Percentiles rank a stretch among this genome's conserved stretches.
Evolutionary conservation across 2,113 vertebrate genomes (phyloP).

Genomic region (Hoplias malabaricus): DNA sequence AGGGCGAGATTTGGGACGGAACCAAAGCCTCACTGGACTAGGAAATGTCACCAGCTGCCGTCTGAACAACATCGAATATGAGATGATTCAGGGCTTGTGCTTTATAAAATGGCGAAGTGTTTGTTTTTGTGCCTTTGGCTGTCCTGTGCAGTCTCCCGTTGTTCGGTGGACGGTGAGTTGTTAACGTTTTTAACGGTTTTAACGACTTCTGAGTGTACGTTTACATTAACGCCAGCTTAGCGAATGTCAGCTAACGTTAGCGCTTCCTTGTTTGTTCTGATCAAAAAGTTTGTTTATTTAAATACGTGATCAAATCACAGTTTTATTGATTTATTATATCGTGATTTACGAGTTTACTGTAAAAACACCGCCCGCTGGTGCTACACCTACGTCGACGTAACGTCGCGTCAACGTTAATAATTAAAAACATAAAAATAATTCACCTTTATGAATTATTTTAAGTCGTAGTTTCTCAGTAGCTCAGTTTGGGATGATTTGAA

Average conservation of each 20-base stretch:
- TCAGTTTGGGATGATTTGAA: too few species aligned
- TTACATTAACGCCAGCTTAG: neutral
- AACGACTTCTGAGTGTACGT: too few species aligned
- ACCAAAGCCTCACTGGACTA: too few species aligned
- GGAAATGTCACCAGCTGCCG: neutral
- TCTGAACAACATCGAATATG: neutral
- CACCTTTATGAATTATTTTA: too few species aligned
- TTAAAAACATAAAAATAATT: too few species aligned
- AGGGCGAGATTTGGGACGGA: too few species aligned
- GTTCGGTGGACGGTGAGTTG: slow-evolving; percentile 57
- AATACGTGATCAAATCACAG: neutral
- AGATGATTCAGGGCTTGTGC: neutral
- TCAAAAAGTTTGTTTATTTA: neutral
- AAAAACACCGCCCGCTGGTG: too few species aligned
- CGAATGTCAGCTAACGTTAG: neutral
- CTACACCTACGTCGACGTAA: too few species aligned
- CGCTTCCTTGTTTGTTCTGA: neutral
- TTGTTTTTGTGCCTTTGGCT: slow-evolving; percentile 48
- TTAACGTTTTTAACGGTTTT: neutral
- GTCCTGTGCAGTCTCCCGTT: slow-evolving; percentile 31
- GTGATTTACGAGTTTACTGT: neutral
- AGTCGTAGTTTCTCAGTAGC: too few species aligned
- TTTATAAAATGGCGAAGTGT: neutral
- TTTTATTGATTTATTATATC: neutral
- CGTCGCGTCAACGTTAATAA: too few species aligned